Conservation (phyloP, 2,113 vertebrate genomes). For the Hystrix brachyura region DNA sequence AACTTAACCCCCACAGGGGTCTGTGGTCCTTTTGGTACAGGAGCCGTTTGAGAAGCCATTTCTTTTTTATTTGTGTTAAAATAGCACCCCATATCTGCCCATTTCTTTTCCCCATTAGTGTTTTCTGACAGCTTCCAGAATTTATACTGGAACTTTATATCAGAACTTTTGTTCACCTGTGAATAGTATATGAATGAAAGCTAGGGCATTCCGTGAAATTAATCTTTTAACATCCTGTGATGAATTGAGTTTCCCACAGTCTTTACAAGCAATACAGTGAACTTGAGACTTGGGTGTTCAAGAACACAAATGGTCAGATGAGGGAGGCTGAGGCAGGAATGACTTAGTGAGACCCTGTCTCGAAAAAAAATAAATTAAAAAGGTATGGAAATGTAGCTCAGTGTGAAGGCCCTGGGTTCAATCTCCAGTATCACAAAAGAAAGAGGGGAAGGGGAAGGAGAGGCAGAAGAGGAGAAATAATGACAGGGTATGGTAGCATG, state of each 20-base stretch:
- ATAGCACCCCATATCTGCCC: neutral
- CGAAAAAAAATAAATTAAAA: neutral
- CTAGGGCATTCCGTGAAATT: neutral
- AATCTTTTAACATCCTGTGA: neutral
- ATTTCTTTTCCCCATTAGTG: neutral
- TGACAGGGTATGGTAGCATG: neutral
- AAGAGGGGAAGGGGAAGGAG: neutral
- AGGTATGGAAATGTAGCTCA: neutral
- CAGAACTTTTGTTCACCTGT: neutral
- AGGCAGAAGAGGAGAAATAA: neutral
- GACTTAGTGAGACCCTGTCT: neutral
- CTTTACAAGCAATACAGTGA: neutral
- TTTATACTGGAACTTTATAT: neutral
- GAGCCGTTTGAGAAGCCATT: neutral
- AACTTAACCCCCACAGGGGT: neutral
- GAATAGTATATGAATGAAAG: neutral
- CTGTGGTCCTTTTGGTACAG: neutral
- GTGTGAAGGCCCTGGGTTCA: neutral
- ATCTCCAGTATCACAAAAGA: neutral
- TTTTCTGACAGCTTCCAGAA: slow-evolving; percentile 30
- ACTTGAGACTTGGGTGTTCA: neutral
- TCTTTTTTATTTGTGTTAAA: slow-evolving; percentile 35
- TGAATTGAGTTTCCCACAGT: neutral
- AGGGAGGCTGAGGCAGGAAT: neutral
- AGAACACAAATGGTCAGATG: neutral